Percentiles rank a stretch among this genome's conserved stretches.
phyloP scores from a whole-genome alignment of 2,888 invertebrate species.

The Drosophila formosana region DNA sequence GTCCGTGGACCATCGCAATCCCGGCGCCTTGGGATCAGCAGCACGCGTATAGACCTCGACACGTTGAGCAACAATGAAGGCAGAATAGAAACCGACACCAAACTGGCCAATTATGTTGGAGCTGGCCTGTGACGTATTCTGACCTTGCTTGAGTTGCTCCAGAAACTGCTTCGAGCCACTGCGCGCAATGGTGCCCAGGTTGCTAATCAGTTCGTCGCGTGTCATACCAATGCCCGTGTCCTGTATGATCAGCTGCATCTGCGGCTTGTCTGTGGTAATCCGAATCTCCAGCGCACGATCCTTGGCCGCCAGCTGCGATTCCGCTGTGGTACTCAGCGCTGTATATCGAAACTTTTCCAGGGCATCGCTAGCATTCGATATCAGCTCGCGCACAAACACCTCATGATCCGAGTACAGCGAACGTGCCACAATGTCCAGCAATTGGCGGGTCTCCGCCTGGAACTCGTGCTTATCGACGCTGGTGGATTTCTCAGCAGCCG shows the following conservation, averaged over 20 bases:
- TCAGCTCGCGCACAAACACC: constrained; percentile 97
- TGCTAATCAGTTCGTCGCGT: constrained; percentile 94
- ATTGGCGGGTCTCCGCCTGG: constrained; percentile 97
- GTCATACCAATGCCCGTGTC: constrained; percentile 98
- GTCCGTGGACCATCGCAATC: constrained; percentile 95
- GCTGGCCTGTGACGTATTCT: constrained; percentile 87
- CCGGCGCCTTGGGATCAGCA: constrained; percentile 88
- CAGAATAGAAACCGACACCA: constrained; percentile 99
- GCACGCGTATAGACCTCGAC: constrained; percentile 96
- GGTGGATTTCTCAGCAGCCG: constrained; percentile 36
- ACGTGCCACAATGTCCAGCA: constrained; percentile 98
- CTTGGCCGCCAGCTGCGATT: constrained; percentile 86
- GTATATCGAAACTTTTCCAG: constrained; percentile 96
- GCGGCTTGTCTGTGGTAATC: constrained; percentile 94
- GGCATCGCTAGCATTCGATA: constrained; percentile 99
- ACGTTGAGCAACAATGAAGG: constrained; percentile 98
- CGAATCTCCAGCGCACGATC: constrained; percentile 93
- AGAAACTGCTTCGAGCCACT: constrained; percentile 98
- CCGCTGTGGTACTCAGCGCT: constrained; percentile 86
- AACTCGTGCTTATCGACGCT: constrained; percentile 92
- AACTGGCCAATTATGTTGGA: constrained; percentile 97
- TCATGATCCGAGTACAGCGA: constrained; percentile 99
- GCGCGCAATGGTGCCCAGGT: constrained; percentile 97
- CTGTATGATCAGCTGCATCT: constrained; percentile 94
- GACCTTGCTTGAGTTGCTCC: constrained; percentile 91